Percentiles rank a stretch among this genome's conserved stretches.
Evolutionary conservation across 2,888 invertebrate species (phyloP).

Genomic region (Alsophila aescularia): DNA sequence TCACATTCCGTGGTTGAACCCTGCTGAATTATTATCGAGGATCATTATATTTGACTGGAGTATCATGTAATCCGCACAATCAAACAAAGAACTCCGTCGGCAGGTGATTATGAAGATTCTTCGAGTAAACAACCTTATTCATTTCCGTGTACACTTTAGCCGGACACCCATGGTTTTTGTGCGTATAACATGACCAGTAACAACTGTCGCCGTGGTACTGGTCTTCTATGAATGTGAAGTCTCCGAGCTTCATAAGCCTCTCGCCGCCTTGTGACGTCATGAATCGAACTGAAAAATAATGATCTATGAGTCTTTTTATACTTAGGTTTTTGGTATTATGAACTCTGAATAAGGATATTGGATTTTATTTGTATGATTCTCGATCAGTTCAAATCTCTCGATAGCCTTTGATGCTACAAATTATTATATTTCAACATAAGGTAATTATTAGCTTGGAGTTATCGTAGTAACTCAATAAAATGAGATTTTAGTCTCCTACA

Average conservation of each 20-base stretch:
- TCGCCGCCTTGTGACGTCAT: slow-evolving; percentile 75
- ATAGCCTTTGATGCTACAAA: no score
- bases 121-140: slow-evolving; percentile 63
- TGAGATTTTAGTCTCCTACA: no score
- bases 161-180: slow-evolving; percentile 63
- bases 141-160: slow-evolving; percentile 69
- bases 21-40: no score
- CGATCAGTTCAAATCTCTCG: no score
- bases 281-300: slow-evolving; percentile 64
- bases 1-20: no score
- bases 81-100: slow-evolving; percentile 80
- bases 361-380: no score
- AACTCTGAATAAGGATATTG: not conserved
- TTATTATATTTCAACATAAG: no score
- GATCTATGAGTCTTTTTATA: not conserved
- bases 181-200: slow-evolving; percentile 76
- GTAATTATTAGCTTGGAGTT: no score
- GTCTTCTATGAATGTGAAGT: slow-evolving; percentile 71
- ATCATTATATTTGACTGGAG: no score
- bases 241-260: slow-evolving; percentile 71
- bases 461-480: no score
- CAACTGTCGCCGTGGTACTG: slow-evolving; percentile 53
- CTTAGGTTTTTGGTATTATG: not conserved
- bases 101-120: slow-evolving; percentile 72
- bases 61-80: not conserved